These are phyloP conservation scores for Echiichthys vipera DNA, from an alignment of 2,797 vertebrate species.

Conservation along the genomic window DNA sequence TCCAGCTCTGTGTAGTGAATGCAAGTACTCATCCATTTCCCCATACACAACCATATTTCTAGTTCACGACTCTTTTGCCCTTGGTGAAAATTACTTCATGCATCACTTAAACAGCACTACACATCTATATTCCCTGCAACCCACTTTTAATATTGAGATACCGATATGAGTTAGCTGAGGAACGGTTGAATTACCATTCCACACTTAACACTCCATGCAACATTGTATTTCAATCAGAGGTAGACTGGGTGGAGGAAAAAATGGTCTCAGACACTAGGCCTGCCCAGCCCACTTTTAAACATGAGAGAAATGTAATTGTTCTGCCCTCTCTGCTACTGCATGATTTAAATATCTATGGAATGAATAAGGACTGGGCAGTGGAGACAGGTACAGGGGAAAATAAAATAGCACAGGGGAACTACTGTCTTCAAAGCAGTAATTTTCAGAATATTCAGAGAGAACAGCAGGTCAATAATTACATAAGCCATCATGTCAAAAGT, in stretches of 20 bases:
- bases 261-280: constrained; percentile 40
- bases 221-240: constrained; percentile 65
- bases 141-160: constrained; percentile 77
- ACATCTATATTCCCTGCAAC: constrained; percentile 74
- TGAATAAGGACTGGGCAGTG: constrained; percentile 21
- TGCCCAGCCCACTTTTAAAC: constrained; percentile 56
- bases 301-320: constrained; percentile 61
- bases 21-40: constrained; percentile 66
- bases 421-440: constrained; percentile 49
- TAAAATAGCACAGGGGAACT: constrained; percentile 27
- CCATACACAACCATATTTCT: constrained; percentile 56
- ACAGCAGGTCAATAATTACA: constrained; percentile 68
- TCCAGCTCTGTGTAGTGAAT: constrained; percentile 53
- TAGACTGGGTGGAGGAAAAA: constrained; percentile 4
- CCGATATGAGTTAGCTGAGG: constrained; percentile 57
- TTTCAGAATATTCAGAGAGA: constrained; percentile 60
- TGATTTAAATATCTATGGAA: constrained; percentile 56
- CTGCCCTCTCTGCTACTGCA: constrained; percentile 37
- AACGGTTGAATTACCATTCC: constrained; percentile 72
- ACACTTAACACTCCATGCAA: constrained; percentile 66
- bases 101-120: constrained; percentile 73
- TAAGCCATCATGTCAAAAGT: constrained; percentile 63
- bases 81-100: constrained; percentile 82
- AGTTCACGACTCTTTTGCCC: constrained; percentile 76
- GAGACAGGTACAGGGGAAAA: constrained; percentile 36